These are phyloP conservation scores for Corydoras maculifer DNA, from an alignment of 2,113 vertebrate genomes.

Conservation along the genomic window DNA sequence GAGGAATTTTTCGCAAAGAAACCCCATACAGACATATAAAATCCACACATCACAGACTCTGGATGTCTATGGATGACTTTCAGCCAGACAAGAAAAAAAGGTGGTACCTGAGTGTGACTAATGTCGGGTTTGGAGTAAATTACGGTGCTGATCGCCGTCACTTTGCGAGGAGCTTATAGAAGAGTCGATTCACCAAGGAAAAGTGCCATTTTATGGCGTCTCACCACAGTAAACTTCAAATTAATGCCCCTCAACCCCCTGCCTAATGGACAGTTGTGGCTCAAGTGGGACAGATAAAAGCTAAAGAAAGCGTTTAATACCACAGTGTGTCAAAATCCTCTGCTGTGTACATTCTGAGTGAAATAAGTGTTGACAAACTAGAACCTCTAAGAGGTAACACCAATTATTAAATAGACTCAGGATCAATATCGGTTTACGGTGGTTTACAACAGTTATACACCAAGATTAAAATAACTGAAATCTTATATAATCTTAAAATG, in stretches of 20 bases:
- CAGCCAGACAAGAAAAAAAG: slow-evolving; percentile 5
- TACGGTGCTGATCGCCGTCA: slow-evolving; percentile 36
- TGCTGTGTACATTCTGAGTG: not conserved
- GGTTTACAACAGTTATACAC: not conserved
- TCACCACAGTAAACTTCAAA: slow-evolving; percentile 41
- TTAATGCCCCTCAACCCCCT: slow-evolving; percentile 28
- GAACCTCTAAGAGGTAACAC: slow-evolving; percentile 1
- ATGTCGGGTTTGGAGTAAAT: slow-evolving; percentile 37
- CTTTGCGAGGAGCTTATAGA: slow-evolving; percentile 27
- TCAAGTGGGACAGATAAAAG: slow-evolving; percentile 36
- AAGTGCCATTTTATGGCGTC: slow-evolving; percentile 39
- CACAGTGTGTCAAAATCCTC: slow-evolving; percentile 25
- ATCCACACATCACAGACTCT: too few species aligned
- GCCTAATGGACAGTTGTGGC: slow-evolving; percentile 41
- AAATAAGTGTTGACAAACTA: not conserved
- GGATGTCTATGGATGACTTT: not conserved
- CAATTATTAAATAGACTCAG: slow-evolving; percentile 2
- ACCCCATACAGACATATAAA: too few species aligned
- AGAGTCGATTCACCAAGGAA: slow-evolving; percentile 24
- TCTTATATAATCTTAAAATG: too few species aligned
- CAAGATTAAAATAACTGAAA: not conserved
- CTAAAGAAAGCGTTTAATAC: slow-evolving; percentile 34
- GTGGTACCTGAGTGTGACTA: slow-evolving; percentile 38
- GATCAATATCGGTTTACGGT: not conserved
- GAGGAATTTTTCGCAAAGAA: too few species aligned